A percentile compares a stretch with the other conserved stretches of the same genome.
These are phyloP conservation scores for Gasterosteus nipponicus DNA, from an alignment of 2,113 vertebrate species.

Conservation along the genomic window DNA sequence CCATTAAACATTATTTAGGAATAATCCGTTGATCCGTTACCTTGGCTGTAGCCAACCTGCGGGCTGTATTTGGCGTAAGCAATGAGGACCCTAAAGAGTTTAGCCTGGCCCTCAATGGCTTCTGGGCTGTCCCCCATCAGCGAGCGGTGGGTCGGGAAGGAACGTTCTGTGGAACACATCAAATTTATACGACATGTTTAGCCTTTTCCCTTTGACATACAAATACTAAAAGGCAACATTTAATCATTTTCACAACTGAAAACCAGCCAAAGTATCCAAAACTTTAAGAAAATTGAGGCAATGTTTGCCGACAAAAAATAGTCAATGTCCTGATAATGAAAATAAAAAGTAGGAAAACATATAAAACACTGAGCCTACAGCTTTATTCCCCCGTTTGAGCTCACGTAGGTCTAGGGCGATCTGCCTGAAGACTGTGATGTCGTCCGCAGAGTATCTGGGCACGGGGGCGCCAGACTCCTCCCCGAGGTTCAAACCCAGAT, in stretches of 20 bases:
- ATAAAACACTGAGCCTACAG: neutral
- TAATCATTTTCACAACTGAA: neutral
- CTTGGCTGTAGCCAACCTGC: conserved; percentile 80
- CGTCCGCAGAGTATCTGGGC: conserved; percentile 42
- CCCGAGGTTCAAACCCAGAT: conserved; percentile 50
- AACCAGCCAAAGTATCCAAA: neutral
- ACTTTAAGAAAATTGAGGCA: neutral
- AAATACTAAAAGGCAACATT: neutral
- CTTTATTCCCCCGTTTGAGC: conserved; percentile 22
- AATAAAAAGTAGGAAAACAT: neutral
- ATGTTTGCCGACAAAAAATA: neutral
- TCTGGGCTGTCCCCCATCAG: conserved; percentile 81
- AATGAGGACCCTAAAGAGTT: conserved; percentile 80
- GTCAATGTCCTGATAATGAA: neutral
- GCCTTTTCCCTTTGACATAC: neutral
- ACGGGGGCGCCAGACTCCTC: conserved; percentile 23
- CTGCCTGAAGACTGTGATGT: conserved; percentile 76
- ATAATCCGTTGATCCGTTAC: conserved; percentile 44
- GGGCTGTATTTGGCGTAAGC: conserved; percentile 78
- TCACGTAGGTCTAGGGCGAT: conserved; percentile 82
- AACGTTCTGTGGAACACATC: conserved; percentile 63
- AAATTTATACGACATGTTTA: neutral
- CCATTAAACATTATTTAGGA: neutral
- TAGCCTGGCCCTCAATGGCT: conserved; percentile 81
- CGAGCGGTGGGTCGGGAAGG: conserved; percentile 82